Evolutionary conservation across 2,797 vertebrate genomes (phyloP), one percentile per base, ranked within the genome.

Genomic region (Crocidura indochinensis): DNA sequence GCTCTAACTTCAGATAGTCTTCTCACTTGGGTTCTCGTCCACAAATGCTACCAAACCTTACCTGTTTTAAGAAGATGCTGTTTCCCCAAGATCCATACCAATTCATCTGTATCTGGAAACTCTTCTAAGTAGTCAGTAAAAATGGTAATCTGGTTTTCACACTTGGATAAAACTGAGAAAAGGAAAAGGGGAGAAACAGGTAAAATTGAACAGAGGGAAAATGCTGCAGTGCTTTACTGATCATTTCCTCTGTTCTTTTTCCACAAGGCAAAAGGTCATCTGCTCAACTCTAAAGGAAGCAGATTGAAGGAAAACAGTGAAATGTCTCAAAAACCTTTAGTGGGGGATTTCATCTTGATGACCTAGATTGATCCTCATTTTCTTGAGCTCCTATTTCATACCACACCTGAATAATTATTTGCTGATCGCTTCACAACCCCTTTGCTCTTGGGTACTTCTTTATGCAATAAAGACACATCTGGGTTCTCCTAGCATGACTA

Each of bases 91-190:
- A 99, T 98, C 98, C 98, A 99, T 91, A 98, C 97, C 0, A 98
- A 97, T 24, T 98, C 98, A 80, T 99, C 98, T 27, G 98, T 98
- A 95, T 99, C 98, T 49, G 98, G 98, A 91, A 99, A 98, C 94
- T 99, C 98, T 97, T 99, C 98, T 95, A 98, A 95, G 96, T 98
- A 98, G 90, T 99, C 98, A 79, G 98, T 97, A 91, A 98, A 98
- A 95, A 98, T 95, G 96, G 98, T 98, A 96, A 98, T 98, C 94
- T 98, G 98, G 95, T 98, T 98, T 98, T 98, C 98, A 98, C 98
- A 98, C 96, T 97, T 98, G 94, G 98, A 98, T 91, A 98, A 97
- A 98, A 98, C 98, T 98, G 93, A 81, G 93, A 81, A 97, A 73
- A 94, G 84, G 83, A 94, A 97, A 4, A 10, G 92, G 74, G 96